Percentiles rank a stretch among this genome's conserved stretches.
Conservation (phyloP, 2,113 vertebrate genomes). For the Penelope pileata region DNA sequence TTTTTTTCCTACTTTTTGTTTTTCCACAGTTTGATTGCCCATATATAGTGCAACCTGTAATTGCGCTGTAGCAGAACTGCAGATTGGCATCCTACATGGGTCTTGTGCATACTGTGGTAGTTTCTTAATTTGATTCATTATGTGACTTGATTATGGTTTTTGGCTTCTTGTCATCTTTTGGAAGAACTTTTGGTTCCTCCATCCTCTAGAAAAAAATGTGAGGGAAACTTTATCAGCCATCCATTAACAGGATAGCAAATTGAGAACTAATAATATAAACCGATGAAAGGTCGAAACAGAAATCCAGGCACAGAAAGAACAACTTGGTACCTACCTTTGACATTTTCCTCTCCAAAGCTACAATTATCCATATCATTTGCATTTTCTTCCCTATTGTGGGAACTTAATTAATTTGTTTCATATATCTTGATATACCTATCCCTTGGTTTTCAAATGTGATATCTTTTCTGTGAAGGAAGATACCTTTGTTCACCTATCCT, state of each 20-base stretch:
- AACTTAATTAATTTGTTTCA: background rate
- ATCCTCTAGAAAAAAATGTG: background rate
- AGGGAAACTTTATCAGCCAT: background rate
- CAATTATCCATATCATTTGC: background rate
- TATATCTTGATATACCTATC: background rate
- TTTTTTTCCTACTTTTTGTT: background rate
- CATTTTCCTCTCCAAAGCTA: background rate
- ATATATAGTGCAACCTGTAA: too few species aligned
- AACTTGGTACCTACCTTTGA: background rate
- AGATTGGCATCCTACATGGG: background rate
- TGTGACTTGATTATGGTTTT: background rate
- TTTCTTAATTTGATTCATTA: background rate
- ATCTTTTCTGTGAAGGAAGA: background rate
- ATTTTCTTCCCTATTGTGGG: background rate
- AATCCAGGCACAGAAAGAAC: background rate
- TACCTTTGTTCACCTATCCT: background rate
- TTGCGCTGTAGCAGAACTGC: background rate
- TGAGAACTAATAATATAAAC: background rate
- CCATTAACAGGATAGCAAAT: background rate
- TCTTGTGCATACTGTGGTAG: background rate
- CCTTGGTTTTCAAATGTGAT: background rate
- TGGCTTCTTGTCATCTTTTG: background rate
- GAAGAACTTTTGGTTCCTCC: background rate
- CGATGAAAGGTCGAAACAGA: background rate
- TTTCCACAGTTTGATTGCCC: background rate